Conservation (phyloP, 1,140 invertebrate species). For the Hetaerina americana region DNA sequence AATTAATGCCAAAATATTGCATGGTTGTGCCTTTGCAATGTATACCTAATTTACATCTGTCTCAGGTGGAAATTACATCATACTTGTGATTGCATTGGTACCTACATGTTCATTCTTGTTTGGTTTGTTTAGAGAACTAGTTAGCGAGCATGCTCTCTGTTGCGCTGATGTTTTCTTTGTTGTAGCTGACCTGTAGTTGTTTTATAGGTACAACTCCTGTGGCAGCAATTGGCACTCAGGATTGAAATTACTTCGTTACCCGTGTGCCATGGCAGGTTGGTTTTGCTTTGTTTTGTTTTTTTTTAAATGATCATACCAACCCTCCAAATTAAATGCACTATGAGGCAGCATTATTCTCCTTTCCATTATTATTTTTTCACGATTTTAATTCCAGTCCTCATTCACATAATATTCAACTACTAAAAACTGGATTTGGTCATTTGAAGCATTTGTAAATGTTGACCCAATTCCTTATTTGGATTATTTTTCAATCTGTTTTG, state of each 20-base stretch:
- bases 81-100: no score
- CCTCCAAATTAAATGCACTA: no score
- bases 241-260: background rate
- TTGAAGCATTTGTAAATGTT: no score
- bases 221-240: background rate
- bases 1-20: background rate
- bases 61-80: no score
- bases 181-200: conserved; percentile 7
- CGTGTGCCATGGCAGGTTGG: background rate
- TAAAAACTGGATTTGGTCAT: no score
- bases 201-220: conserved; percentile 2
- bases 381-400: no score
- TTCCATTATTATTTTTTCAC: no score
- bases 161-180: conserved; percentile 14
- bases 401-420: no score
- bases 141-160: conserved; percentile 5
- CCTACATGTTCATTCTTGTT: conserved; percentile 9
- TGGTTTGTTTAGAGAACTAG: conserved; percentile 9
- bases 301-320: conserved; percentile 6
- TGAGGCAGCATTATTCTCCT: no score
- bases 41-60: background rate
- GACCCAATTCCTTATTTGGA: no score
- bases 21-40: background rate
- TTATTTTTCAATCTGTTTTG: no score
- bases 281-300: conserved; percentile 7